Conservation (phyloP, 2,888 invertebrate species). For the Standfussiana lucernea region DNA sequence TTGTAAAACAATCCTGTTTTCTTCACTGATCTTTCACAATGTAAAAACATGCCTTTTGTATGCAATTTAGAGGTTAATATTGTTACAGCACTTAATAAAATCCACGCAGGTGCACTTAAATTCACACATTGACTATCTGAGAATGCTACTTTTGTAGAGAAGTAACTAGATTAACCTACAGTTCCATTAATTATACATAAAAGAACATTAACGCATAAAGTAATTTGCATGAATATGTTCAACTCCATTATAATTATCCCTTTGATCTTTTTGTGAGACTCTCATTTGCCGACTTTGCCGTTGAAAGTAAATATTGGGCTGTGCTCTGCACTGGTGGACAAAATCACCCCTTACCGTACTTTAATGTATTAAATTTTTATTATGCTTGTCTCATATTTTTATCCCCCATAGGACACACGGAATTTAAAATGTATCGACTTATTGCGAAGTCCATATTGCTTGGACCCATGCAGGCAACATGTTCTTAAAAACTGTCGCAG, state of each 20-base stretch:
- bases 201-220: conserved; percentile 47
- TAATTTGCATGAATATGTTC: conserved; percentile 72
- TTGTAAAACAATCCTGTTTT: neutral
- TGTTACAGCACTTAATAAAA: neutral
- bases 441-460: conserved; percentile 28
- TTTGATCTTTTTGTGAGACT: conserved; percentile 77
- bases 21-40: neutral
- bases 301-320: conserved; percentile 67
- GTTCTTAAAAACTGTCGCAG: conserved; percentile 5
- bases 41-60: neutral
- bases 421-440: conserved; percentile 52
- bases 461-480: conserved; percentile 12
- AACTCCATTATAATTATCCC: conserved; percentile 75
- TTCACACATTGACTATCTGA: no score
- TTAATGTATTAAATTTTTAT: conserved; percentile 52
- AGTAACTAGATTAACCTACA: neutral
- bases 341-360: conserved; percentile 48
- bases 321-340: conserved; percentile 60
- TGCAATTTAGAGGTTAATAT: neutral
- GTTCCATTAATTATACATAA: conserved; percentile 12
- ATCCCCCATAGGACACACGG: conserved; percentile 24
- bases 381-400: conserved; percentile 39
- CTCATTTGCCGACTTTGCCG: conserved; percentile 72
- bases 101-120: neutral
- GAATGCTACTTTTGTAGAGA: neutral